Evolutionary conservation across 2,888 invertebrate species (phyloP).

Genomic region (Drosophila hamatofila): DNA sequence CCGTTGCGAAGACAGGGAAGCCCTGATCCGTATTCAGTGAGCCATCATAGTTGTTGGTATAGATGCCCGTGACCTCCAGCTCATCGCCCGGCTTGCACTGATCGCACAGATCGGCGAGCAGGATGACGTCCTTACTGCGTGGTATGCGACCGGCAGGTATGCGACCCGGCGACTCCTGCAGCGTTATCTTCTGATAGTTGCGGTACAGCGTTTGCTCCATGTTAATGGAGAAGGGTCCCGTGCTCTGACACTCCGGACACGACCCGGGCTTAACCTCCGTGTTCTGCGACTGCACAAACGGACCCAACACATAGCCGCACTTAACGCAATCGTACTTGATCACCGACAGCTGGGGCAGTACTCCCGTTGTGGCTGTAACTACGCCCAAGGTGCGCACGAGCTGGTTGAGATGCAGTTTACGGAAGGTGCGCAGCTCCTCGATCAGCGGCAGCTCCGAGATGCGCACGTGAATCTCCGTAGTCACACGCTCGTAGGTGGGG

Average conservation of each 20-base stretch:
- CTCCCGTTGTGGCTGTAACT: conserved; percentile 97
- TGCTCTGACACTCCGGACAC: conserved; percentile 99
- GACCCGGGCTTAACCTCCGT: conserved; percentile 97
- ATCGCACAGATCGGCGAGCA: conserved; percentile 97
- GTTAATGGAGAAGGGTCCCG: conserved; percentile 98
- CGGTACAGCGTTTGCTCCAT: conserved; percentile 99
- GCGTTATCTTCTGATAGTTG: conserved; percentile 98
- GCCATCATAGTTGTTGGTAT: conserved; percentile 99
- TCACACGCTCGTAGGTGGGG: conserved; percentile 97
- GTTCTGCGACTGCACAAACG: conserved; percentile 97
- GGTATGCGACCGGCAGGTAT: conserved; percentile 99
- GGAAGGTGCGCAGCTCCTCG: conserved; percentile 97
- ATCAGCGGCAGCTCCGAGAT: conserved; percentile 97
- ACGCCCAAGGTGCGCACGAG: conserved; percentile 97
- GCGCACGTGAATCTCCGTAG: conserved; percentile 96
- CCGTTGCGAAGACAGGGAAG: conserved; percentile 99
- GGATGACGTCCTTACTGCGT: conserved; percentile 97
- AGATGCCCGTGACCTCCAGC: conserved; percentile 97
- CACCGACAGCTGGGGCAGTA: conserved; percentile 97
- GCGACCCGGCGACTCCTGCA: conserved; percentile 99
- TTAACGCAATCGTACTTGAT: conserved; percentile 99
- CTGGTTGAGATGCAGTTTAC: conserved; percentile 96
- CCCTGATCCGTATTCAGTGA: conserved; percentile 97
- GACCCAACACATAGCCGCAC: conserved; percentile 97
- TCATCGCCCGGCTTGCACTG: conserved; percentile 99